phyloP scores from a whole-genome alignment of 2,113 vertebrate genomes.

The Eulemur rufifrons region DNA sequence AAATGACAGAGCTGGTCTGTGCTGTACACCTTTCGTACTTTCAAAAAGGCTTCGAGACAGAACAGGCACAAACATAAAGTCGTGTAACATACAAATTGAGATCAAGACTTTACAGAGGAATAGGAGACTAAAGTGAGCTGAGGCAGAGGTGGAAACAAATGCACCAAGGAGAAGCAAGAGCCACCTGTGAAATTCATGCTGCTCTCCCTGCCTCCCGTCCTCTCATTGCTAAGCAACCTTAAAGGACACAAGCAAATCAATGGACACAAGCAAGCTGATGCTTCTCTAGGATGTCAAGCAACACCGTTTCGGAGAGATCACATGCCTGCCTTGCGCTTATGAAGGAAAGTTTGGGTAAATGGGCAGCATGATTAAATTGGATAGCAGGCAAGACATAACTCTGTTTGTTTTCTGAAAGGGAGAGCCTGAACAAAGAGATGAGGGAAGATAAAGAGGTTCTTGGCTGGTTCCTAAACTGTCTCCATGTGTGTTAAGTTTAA shows the following conservation, averaged over 20 bases:
- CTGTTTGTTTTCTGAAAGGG: background rate
- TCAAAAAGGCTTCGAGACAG: background rate
- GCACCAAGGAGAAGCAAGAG: background rate
- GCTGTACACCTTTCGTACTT: background rate
- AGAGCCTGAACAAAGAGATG: background rate
- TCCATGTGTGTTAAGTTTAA: background rate
- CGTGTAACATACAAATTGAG: background rate
- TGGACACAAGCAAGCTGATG: background rate
- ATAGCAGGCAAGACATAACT: background rate
- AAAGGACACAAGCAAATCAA: background rate
- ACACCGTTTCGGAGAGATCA: background rate
- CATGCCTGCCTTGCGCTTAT: background rate
- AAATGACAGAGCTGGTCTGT: background rate
- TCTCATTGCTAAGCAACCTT: conserved; percentile 19
- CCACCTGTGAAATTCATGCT: background rate
- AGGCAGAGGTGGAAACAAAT: background rate
- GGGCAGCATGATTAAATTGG: background rate
- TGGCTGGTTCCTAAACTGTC: background rate
- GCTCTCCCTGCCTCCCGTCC: background rate
- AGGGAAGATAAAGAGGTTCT: background rate
- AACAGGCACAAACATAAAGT: background rate
- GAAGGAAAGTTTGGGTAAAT: background rate
- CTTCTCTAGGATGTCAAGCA: background rate
- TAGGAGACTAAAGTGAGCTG: background rate
- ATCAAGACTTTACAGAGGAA: background rate